phyloP scores from a whole-genome alignment of 1,140 invertebrate genomes.

The Heliothis subflexa region DNA sequence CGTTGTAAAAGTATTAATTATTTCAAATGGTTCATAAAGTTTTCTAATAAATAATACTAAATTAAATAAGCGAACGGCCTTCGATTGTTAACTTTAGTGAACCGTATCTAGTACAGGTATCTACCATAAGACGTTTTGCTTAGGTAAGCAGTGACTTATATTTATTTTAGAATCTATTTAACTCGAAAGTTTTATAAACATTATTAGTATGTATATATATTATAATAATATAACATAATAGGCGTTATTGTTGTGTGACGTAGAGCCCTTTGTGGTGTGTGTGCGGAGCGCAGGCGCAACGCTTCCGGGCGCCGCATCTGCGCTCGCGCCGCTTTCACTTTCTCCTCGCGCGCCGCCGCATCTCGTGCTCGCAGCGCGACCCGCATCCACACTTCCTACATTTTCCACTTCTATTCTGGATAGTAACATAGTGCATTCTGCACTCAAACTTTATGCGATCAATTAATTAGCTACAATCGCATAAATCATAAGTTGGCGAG shows the following conservation, averaged over 20 bases:
- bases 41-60: neutral
- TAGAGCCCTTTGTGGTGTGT: conserved; percentile 72
- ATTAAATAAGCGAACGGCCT: neutral
- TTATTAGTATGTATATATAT: neutral
- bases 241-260: conserved; percentile 47
- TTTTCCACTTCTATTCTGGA: conserved; percentile 72
- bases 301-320: conserved; percentile 83
- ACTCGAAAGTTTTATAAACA: conserved; percentile 8
- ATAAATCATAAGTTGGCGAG: conserved; percentile 12
- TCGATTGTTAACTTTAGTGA: neutral
- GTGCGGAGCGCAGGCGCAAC: conserved; percentile 65
- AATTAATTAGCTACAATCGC: conserved; percentile 18
- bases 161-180: neutral
- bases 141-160: conserved; percentile 22
- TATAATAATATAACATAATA: conserved; percentile 24
- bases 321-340: conserved; percentile 82
- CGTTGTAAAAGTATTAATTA: neutral
- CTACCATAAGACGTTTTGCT: conserved; percentile 1
- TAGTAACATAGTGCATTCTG: conserved; percentile 61
- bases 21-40: neutral
- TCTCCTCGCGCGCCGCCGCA: conserved; percentile 75
- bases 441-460: conserved; percentile 13
- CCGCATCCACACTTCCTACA: conserved; percentile 72
- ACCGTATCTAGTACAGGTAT: neutral
- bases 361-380: conserved; percentile 72